Base-by-base conservation (phyloP, 2,113 vertebrate species). In the Strix uralensis region DNA sequence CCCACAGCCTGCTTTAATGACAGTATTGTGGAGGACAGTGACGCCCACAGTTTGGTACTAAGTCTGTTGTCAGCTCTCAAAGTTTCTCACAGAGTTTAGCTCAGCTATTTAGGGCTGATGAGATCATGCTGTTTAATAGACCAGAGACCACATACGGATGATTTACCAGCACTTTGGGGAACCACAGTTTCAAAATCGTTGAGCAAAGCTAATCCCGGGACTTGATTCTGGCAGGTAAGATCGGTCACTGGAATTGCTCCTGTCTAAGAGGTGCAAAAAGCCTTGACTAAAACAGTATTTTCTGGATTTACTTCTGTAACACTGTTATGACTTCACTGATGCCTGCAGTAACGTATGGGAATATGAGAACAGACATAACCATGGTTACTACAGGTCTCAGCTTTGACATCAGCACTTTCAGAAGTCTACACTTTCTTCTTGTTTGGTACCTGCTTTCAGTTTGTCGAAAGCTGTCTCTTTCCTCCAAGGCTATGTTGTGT, bases 91-190 rank as follows among this genome's bases (percentile, higher is more conserved):
- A 90, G 89, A 89, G 70, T 96, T 87, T 89, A 93, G 87, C 81
- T 96, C 78, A 95, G 94, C 54, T 97, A 96, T 96, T 96, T 96
- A 91, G 27, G 44, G 90, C 58, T 91, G 87, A 85, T 97, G 96
- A 96, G 62, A 95, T 97, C 93, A 96, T 96, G 36, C 90, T 90
- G 81, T 95, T 96, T 95, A 96, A 91, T 70, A 94, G 84, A 95
- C 52, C 70, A 85, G 94, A 88, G 94, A 96, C 78, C 87, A 91
- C 49, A 82, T 80, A 96, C 0, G 0, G 70, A 86, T 90, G 78
- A 93, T 95, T 94, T 97, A 87, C 66, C 86, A 80, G 86, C 70
- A 23, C 81, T 91, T 75, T 80, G 86, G 81, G 80, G 44, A 94
- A 72, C 81, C 61, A 92, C 44, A 22, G 66, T 85, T 84, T 78